Conservation (phyloP, 2,113 vertebrate genomes). For the Alethe diademata region DNA sequence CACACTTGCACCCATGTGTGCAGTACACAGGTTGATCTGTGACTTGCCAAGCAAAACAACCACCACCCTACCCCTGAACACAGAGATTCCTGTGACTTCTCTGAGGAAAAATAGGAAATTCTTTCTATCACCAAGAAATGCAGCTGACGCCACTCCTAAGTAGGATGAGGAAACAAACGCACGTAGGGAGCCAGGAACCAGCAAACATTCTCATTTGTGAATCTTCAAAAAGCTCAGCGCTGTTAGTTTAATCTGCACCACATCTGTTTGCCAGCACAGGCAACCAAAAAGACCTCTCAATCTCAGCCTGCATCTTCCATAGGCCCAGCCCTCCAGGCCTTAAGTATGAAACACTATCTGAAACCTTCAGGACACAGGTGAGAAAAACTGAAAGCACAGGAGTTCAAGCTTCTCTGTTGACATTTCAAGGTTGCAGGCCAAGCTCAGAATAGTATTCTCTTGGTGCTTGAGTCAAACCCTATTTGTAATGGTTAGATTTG, state of each 20-base stretch:
- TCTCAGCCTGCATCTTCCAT: neutral
- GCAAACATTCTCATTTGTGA: neutral
- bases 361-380: neutral
- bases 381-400: neutral
- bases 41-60: neutral
- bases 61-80: neutral
- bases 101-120: neutral
- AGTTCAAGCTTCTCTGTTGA: neutral
- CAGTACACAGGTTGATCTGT: neutral
- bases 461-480: neutral
- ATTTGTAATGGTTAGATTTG: neutral
- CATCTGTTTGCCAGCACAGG: neutral
- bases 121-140: neutral
- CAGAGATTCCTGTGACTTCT: neutral
- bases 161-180: neutral
- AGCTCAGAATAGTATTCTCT: neutral
- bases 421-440: neutral
- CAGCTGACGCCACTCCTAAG: neutral
- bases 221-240: neutral
- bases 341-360: neutral
- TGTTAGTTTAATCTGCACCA: neutral
- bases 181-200: neutral
- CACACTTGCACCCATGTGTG: rapidly evolving
- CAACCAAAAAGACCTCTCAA: neutral
- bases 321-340: neutral